Evolutionary conservation across 2,797 vertebrate species (phyloP).

Genomic region (Muraenolepis orangiensis): DNA sequence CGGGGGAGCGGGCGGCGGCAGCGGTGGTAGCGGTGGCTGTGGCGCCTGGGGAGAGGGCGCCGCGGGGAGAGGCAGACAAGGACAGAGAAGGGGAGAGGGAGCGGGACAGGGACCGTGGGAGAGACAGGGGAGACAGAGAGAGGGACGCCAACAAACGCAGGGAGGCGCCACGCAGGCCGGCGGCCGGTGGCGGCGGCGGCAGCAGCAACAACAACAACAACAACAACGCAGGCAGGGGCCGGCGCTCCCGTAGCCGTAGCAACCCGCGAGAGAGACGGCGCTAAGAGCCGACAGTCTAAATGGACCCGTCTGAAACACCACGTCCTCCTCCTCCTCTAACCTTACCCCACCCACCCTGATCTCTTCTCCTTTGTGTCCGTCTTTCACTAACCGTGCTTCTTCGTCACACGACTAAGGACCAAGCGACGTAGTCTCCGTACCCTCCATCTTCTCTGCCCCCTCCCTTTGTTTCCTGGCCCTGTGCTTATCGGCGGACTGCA

Average conservation of each 20-base stretch:
- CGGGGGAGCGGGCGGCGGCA: conserved; percentile 52
- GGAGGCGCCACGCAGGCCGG: conserved; percentile 73
- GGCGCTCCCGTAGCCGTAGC: conserved; percentile 84
- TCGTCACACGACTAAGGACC: conserved; percentile 64
- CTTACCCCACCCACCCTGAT: too few relatives aligned
- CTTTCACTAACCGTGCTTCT: conserved; percentile 70
- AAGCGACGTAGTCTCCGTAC: conserved; percentile 67
- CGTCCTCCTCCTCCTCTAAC: conserved; percentile 44
- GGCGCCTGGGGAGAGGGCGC: conserved; percentile 40
- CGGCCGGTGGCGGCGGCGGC: conserved; percentile 63
- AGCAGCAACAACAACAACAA: conserved; percentile 50
- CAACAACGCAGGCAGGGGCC: conserved; percentile 56
- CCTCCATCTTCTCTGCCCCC: conserved; percentile 20
- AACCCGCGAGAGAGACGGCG: conserved; percentile 84
- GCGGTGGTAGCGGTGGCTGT: conserved; percentile 50
- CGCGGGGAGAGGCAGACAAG: conserved; percentile 68
- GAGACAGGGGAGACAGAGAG: conserved; percentile 70
- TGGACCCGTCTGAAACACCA: conserved; percentile 56
- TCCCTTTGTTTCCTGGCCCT: conserved; percentile 48
- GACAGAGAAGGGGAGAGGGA: conserved; percentile 66
- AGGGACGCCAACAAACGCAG: conserved; percentile 73
- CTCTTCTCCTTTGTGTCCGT: conserved; percentile 39
- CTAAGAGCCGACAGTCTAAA: conserved; percentile 42
- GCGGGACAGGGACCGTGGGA: conserved; percentile 62
- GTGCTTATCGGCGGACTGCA: conserved; percentile 58